Percentiles rank a stretch among this genome's conserved stretches.
Conservation (phyloP, 1,140 invertebrate species). For the Danaus melanippus region DNA sequence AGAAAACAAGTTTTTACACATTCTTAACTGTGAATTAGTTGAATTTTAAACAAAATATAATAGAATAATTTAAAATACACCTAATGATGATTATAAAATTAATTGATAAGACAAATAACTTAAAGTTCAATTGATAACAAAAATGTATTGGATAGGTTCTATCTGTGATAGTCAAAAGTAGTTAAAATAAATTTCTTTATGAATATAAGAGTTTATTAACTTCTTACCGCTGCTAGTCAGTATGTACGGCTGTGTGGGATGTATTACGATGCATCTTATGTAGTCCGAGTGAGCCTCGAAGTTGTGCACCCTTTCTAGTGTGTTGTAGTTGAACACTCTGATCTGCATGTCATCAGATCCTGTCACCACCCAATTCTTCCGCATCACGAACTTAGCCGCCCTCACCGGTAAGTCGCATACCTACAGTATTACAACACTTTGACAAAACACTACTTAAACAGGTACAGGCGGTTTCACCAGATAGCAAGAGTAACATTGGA, state of each 20-base stretch:
- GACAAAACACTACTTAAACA: no score
- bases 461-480: no score
- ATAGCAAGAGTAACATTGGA: no score
- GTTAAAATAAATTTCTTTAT: conserved; percentile 5
- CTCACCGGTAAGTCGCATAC: conserved; percentile 97
- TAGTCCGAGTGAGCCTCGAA: conserved; percentile 99
- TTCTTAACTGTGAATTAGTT: no score
- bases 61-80: no score
- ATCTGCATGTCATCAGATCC: conserved; percentile 98
- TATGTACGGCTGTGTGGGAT: conserved; percentile 97
- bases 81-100: no score
- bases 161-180: no score
- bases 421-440: conserved; percentile 34
- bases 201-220: neutral
- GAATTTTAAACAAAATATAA: no score
- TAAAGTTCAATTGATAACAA: no score
- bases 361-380: conserved; percentile 99
- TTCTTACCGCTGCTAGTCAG: conserved; percentile 94
- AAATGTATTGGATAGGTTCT: no score
- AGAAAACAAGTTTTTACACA: no score
- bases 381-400: conserved; percentile 94
- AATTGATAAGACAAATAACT: no score
- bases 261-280: conserved; percentile 95
- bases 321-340: conserved; percentile 99
- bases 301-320: conserved; percentile 93